phyloP scores from a whole-genome alignment of 2,797 vertebrate genomes.

The Acipenser transmontanus region DNA sequence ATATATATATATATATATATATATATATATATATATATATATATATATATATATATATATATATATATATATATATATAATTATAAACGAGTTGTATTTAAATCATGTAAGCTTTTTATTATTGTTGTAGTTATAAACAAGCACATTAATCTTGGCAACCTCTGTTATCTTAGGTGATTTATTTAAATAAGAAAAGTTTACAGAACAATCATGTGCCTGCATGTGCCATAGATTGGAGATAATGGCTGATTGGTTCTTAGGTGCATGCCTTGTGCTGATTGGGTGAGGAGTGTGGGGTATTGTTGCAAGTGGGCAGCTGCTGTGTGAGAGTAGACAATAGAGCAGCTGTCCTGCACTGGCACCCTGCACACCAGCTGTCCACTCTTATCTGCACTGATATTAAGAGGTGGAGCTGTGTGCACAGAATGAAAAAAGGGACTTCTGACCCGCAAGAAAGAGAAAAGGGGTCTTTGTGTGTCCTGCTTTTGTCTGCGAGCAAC shows the following conservation, averaged over 20 bases:
- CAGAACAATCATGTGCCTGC: conserved; percentile 77
- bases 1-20: no score
- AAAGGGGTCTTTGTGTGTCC: conserved; percentile 79
- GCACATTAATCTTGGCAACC: conserved; percentile 33
- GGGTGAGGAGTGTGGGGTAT: conserved; percentile 72
- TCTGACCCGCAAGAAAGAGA: conserved; percentile 94
- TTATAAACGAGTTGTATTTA: no score
- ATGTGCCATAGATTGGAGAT: conserved; percentile 91
- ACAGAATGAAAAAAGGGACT: conserved; percentile 87
- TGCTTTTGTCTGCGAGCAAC: conserved; percentile 84
- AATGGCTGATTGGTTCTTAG: conserved; percentile 69
- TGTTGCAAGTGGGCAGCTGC: conserved; percentile 98
- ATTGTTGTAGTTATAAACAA: not conserved
- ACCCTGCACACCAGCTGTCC: conserved; percentile 99
- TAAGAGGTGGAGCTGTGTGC: conserved; percentile 75
- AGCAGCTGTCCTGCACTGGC: conserved; percentile 98
- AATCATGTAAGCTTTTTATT: no score
- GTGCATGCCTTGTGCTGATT: conserved; percentile 68
- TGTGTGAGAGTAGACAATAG: conserved; percentile 96
- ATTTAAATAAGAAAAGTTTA: conserved; percentile 70
- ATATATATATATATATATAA: no score
- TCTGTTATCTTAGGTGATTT: conserved; percentile 54
- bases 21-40: no score
- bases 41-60: no score
- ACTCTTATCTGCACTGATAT: conserved; percentile 91